Conservation (phyloP, 2,113 vertebrate species). For the Murina feae region DNA sequence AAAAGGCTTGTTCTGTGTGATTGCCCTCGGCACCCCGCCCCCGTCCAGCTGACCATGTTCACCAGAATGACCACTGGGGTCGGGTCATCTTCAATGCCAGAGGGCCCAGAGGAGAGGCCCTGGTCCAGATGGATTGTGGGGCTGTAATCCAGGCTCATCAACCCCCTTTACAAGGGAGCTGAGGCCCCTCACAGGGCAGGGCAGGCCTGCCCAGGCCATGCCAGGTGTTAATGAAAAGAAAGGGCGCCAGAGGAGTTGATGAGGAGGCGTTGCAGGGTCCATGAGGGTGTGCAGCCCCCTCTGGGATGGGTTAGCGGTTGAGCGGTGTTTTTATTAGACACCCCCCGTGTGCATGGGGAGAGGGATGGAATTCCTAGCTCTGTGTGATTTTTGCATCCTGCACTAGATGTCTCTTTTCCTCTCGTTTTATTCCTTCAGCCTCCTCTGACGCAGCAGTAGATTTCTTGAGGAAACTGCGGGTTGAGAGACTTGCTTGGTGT, state of each 20-base stretch:
- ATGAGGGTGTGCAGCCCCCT: neutral
- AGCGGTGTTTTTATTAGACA: neutral
- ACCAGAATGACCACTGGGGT: neutral
- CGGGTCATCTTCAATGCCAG: neutral
- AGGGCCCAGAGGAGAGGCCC: neutral
- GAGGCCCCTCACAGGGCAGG: neutral
- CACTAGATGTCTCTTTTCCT: neutral
- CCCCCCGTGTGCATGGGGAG: neutral
- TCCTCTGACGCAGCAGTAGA: neutral
- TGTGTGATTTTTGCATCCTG: neutral
- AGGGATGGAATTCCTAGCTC: too few species aligned
- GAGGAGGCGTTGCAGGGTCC: neutral
- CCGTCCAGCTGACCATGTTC: neutral
- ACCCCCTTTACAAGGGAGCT: neutral
- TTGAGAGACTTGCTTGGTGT: neutral
- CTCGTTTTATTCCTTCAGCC: neutral
- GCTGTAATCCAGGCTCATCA: neutral
- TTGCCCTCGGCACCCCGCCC: neutral
- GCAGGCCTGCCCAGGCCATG: neutral
- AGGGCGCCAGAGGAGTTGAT: neutral
- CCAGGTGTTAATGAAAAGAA: neutral
- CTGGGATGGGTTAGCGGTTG: fast-evolving
- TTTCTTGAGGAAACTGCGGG: neutral
- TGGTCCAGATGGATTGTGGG: neutral
- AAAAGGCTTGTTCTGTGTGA: neutral